A percentile compares a stretch with the other conserved stretches of the same genome.
Conservation (phyloP, 2,888 invertebrate genomes). For the Amiota minor region DNA sequence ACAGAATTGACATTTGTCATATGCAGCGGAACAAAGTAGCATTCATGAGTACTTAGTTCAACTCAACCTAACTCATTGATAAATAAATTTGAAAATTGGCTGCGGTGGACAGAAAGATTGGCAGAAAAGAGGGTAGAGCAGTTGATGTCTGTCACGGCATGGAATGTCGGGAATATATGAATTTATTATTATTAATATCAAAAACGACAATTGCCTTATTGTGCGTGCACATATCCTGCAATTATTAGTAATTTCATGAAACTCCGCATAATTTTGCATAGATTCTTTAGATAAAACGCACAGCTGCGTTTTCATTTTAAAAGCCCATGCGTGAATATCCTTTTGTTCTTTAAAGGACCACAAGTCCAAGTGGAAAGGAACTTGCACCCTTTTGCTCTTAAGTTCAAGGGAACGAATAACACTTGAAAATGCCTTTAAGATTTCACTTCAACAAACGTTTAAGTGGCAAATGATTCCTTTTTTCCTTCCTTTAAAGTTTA, state of each 20-base stretch:
- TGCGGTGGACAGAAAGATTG: neutral
- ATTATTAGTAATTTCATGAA: slow-evolving; percentile 41
- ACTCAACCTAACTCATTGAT: slow-evolving; percentile 3
- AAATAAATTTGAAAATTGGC: slow-evolving; percentile 16
- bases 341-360: neutral
- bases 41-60: neutral
- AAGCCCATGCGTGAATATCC: slow-evolving; percentile 12
- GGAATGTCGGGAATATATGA: slow-evolving; percentile 54
- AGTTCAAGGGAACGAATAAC: neutral
- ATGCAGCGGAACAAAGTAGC: slow-evolving; percentile 20
- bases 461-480: too few relatives aligned
- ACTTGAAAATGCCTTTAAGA: too few relatives aligned
- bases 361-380: neutral
- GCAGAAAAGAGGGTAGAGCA: slow-evolving; percentile 7
- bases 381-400: slow-evolving; percentile 5
- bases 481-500: too few relatives aligned
- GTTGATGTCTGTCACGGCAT: neutral
- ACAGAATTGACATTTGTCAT: slow-evolving; percentile 50
- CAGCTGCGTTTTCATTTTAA: slow-evolving; percentile 14
- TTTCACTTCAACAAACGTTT: too few relatives aligned
- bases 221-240: slow-evolving; percentile 32
- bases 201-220: slow-evolving; percentile 48
- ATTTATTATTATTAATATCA: slow-evolving; percentile 57
- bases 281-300: slow-evolving; percentile 26
- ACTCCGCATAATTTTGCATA: slow-evolving; percentile 38